These are phyloP conservation scores for Pristionchus arcanus DNA, from an alignment of 2,888 invertebrate species.

Conservation along the genomic window DNA sequence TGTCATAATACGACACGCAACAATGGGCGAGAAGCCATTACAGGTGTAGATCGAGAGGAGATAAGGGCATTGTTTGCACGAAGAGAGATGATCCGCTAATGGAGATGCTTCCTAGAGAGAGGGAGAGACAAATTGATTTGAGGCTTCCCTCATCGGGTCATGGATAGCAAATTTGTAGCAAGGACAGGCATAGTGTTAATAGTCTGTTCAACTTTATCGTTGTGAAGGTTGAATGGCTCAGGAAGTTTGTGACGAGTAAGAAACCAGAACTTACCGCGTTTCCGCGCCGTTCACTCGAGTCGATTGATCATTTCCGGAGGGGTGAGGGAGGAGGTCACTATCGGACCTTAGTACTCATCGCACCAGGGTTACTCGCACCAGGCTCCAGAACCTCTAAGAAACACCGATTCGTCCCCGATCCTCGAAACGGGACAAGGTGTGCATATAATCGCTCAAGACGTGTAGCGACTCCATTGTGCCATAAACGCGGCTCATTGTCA, in stretches of 20 bases:
- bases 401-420: not conserved
- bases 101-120: not conserved
- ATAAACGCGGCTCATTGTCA: not conserved
- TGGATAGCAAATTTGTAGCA: no score
- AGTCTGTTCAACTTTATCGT: no score
- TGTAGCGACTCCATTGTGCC: not conserved
- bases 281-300: not conserved
- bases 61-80: slow-evolving; percentile 19
- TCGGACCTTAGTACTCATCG: no score
- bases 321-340: not conserved
- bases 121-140: not conserved
- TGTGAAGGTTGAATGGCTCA: no score
- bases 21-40: slow-evolving; percentile 16
- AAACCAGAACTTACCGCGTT: not conserved
- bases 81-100: slow-evolving; percentile 24
- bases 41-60: slow-evolving; percentile 29
- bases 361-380: no score
- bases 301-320: not conserved
- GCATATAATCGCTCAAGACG: not conserved
- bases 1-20: slow-evolving; percentile 38
- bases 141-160: not conserved
- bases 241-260: no score
- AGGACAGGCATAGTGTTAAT: no score
- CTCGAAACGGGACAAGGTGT: not conserved
- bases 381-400: not conserved